Evolutionary conservation across 92 coral and sea anemone species (phyloP), one percentile per base, ranked within the genome.

Genomic region (Umimayanthus kanabou): DNA sequence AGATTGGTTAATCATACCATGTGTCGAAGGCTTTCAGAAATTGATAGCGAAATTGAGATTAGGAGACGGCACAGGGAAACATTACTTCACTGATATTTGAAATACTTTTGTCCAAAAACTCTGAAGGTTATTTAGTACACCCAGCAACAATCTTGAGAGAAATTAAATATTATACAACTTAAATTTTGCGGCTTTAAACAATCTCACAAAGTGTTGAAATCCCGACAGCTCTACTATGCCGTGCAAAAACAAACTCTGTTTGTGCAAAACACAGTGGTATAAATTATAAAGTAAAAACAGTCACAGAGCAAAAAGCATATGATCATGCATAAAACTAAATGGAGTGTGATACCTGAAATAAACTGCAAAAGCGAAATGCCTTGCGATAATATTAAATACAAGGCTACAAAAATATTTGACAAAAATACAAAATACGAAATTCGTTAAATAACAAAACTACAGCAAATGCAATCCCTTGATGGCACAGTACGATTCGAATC

Each of bases 211-310:
- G 53, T 29, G 18, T 81, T 10, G 73, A 64, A 39, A 11, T 15
- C 79, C 16, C 30, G 79, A 75, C 79, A 75, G 40, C 50, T 40
- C 43, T 11, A 39, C 50, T 6, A 22, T 18, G 18, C 25, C 6
- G 14, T 15, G 18, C 79, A 81, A 25, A 81, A 49, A 9, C n/a
- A 73, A 64, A 22, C 49, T 64, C 39, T 81, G 85, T 57, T 61
- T 30, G 28, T 80, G 39, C 30, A 80, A 80, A 47, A 80, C 28
- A 61, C 20, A 14, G 26, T 25, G 61, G 39, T 26, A 30, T 77
- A 77, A 77, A 77, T 26, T 22, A 43, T 77, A 77, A 81, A 81
- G 73, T 81, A 81, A 81, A 80, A 81, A 81, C 57, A n/a, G 73
- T 37, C 50, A 37, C 18, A 29, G 73, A 39, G 49, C 39, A 61